Evolutionary conservation across 2,888 invertebrate species (phyloP), one percentile per base, ranked within the genome.

Genomic region (Helicoverpa assulta): DNA sequence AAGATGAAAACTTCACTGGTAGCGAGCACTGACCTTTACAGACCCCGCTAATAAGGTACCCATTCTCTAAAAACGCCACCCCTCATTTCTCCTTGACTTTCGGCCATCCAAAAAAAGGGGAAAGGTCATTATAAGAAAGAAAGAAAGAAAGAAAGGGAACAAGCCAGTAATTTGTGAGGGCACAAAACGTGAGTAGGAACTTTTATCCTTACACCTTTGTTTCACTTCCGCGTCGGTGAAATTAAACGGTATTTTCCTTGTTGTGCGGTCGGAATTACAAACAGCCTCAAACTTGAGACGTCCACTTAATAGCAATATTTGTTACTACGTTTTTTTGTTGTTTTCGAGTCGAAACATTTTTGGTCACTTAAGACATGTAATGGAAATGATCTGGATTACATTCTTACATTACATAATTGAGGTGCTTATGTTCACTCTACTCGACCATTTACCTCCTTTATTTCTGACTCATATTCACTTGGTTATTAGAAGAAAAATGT

Each of bases 221-320:
- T 67, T 73, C 54, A 65, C 47, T 62, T 77, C 18, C 10, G 21
- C 59, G 58, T 78, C 78, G 62, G 62, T 67, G 56, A 78, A 67
- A 78, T 78, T 78, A 73, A 66, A 68, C 62, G 56, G 53, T 37
- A 40, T 72, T 74, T 78, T 78, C 79, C 62, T 67, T 6, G 14
- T 73, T 29, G 33, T 73, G 62, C 73, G 74, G 26, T 33, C 19
- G 53, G 75, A 76, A 76, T 76, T 40, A 40, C 55, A 73, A 75
- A 51, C 47, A 73, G 67, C 14, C 51, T n/a, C 43, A 52, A 60
- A 69, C 54, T 50, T 51, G 2, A 51, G 37, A 19, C 12, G 14
- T 33, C 33, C 54, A 51, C 43, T 76, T 59, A 69, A 26, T 16
- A 43, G 47, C 16, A n/a, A 47, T 47, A 16, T 47, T 43, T 43